Evolutionary conservation across 2,113 vertebrate genomes (phyloP).

Genomic region (Procapra przewalskii): DNA sequence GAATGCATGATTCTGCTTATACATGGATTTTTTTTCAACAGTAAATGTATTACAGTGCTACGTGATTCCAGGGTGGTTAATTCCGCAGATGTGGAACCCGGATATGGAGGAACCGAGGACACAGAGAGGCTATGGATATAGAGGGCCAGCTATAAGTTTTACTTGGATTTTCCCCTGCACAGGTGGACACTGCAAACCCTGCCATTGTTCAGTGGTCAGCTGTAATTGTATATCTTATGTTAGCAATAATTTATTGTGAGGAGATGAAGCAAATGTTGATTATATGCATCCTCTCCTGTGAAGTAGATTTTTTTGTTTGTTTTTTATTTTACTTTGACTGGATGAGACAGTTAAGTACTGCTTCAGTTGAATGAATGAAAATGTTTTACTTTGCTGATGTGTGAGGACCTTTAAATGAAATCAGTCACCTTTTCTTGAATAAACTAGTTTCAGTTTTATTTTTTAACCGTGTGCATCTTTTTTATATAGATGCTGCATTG

Average conservation of each 20-base stretch:
- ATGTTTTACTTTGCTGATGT: neutral
- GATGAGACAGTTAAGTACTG: neutral
- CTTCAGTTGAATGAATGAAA: neutral
- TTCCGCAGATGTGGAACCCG: neutral
- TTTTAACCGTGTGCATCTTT: neutral
- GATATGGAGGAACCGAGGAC: neutral
- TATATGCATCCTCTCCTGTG: neutral
- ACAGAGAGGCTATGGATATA: neutral
- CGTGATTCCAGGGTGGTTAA: neutral
- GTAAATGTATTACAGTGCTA: neutral
- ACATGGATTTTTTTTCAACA: neutral
- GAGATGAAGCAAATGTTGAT: neutral
- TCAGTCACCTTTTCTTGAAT: neutral
- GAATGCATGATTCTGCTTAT: neutral
- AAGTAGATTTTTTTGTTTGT: neutral
- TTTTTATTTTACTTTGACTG: neutral
- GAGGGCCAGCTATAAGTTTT: neutral
- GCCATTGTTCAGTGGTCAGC: neutral
- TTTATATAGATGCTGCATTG: neutral
- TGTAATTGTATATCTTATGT: neutral
- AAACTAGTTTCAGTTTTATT: neutral
- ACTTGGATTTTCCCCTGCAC: neutral
- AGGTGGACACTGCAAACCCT: neutral
- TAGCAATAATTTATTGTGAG: neutral
- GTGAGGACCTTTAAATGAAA: neutral